Percentiles rank a stretch among this genome's conserved stretches.
phyloP scores from a whole-genome alignment of 2,888 invertebrate genomes.

The Oxyscelio sp. region DNA sequence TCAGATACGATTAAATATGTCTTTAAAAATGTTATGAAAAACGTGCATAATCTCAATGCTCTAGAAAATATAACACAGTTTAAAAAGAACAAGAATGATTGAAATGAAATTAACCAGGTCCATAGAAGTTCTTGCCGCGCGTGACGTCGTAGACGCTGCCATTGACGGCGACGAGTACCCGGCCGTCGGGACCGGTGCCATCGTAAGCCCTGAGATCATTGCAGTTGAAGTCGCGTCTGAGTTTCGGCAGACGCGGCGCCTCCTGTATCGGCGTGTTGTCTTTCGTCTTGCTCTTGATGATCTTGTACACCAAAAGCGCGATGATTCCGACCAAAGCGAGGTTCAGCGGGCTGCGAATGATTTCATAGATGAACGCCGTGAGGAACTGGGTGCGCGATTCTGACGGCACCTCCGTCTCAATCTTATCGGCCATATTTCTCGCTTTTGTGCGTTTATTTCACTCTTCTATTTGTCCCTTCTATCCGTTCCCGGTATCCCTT shows the following conservation, averaged over 20 bases:
- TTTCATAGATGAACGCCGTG: slow-evolving; percentile 90
- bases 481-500: too few species aligned
- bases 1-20: too few species aligned
- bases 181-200: slow-evolving; percentile 95
- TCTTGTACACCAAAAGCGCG: slow-evolving; percentile 93
- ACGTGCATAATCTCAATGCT: too few species aligned
- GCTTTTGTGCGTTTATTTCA: slow-evolving; percentile 33
- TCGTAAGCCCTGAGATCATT: slow-evolving; percentile 96
- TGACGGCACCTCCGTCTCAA: slow-evolving; percentile 83
- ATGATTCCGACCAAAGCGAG: slow-evolving; percentile 92
- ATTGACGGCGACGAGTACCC: slow-evolving; percentile 97
- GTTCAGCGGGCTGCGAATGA: slow-evolving; percentile 93
- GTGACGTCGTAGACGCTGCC: slow-evolving; percentile 98
- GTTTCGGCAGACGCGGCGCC: slow-evolving; percentile 92
- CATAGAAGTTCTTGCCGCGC: slow-evolving; percentile 96
- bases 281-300: slow-evolving; percentile 90
- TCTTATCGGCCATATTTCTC: slow-evolving; percentile 81
- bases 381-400: slow-evolving; percentile 79
- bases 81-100: too few species aligned
- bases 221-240: slow-evolving; percentile 96
- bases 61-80: too few species aligned
- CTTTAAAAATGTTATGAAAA: too few species aligned
- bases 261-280: slow-evolving; percentile 85
- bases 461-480: too few species aligned
- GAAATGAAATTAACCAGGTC: slow-evolving; percentile 92